Evolutionary conservation across 2,113 vertebrate genomes (phyloP).

Genomic region (Rhabdomys dilectus): DNA sequence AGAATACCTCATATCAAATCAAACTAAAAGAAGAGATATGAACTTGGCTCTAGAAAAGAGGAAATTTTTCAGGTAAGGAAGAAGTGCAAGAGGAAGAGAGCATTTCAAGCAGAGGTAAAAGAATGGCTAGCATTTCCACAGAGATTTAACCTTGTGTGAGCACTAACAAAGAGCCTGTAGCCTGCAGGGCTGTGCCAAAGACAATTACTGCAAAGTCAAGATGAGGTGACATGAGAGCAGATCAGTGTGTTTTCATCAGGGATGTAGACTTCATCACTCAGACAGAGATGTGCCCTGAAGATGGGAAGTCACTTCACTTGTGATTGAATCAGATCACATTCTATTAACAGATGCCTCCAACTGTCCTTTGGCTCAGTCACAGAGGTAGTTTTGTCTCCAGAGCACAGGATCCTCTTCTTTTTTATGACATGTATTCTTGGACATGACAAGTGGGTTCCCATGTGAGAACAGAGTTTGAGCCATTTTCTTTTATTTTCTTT

Average conservation of each 20-base stretch:
- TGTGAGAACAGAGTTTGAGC: neutral
- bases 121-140: neutral
- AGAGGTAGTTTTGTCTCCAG: neutral
- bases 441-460: fast-evolving
- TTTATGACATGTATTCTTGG: neutral
- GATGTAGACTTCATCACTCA: neutral
- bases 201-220: neutral
- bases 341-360: neutral
- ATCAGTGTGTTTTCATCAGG: neutral
- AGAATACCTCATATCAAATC: neutral
- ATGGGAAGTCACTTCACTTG: neutral
- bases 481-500: neutral
- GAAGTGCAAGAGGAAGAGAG: fast-evolving
- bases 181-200: neutral
- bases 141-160: neutral
- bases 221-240: neutral
- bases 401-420: fast-evolving
- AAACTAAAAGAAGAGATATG: neutral
- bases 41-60: neutral
- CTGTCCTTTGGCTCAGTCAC: neutral
- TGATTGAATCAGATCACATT: neutral
- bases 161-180: neutral
- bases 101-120: neutral
- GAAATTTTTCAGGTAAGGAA: neutral
- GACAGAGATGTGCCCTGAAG: neutral